These are phyloP conservation scores for Trigoniulus corallinus DNA, from an alignment of 1,140 invertebrate genomes.

Conservation along the genomic window DNA sequence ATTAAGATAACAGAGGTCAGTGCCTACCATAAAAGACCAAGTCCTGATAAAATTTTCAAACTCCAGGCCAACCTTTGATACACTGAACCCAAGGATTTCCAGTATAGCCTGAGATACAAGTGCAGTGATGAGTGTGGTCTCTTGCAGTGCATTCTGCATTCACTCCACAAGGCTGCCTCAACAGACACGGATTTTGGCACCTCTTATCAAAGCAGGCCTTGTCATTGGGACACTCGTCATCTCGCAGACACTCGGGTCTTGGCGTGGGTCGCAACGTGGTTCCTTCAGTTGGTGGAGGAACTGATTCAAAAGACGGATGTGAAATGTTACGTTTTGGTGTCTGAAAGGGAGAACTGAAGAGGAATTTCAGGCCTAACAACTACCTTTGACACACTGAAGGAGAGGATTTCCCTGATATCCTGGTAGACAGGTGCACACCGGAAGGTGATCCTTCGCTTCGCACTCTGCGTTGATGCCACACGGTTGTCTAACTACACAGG, in stretches of 20 bases:
- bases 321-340: background rate
- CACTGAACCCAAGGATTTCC: slow-evolving; percentile 15
- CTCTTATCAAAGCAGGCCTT: slow-evolving; percentile 14
- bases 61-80: slow-evolving; percentile 2
- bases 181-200: slow-evolving; percentile 18
- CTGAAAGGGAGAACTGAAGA: too few relatives aligned
- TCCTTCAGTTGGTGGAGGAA: background rate
- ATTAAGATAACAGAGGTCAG: too few relatives aligned
- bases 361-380: too few relatives aligned
- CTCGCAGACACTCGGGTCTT: slow-evolving; percentile 11
- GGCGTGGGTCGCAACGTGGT: background rate
- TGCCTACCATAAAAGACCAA: slow-evolving; percentile 60
- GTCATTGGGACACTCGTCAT: slow-evolving; percentile 16
- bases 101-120: slow-evolving; percentile 15
- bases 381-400: slow-evolving; percentile 3
- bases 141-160: slow-evolving; percentile 18
- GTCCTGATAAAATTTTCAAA: slow-evolving; percentile 51
- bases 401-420: slow-evolving; percentile 69
- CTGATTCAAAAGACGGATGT: background rate
- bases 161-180: slow-evolving; percentile 17
- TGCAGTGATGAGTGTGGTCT: slow-evolving; percentile 17
- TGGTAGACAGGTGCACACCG: slow-evolving; percentile 58
- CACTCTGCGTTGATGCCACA: slow-evolving; percentile 65
- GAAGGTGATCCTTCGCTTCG: slow-evolving; percentile 55
- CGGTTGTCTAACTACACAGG: slow-evolving; percentile 33